Evolutionary conservation across 2,888 invertebrate species (phyloP).

Genomic region (Caenorhabditis macrosperma): DNA sequence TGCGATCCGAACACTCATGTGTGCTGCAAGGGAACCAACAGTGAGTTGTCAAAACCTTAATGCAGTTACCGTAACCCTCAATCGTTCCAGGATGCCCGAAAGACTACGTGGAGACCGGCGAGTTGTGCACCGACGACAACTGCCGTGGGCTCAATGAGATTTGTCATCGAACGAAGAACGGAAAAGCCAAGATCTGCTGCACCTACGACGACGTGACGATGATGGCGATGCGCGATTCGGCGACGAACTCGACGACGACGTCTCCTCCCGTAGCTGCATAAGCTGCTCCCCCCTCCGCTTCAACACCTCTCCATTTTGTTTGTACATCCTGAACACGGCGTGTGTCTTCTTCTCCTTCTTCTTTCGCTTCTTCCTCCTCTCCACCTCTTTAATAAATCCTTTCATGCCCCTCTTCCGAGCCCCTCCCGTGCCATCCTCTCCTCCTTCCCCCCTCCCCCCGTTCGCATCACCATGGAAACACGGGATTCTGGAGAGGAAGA

Average conservation of each 20-base stretch:
- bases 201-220: constrained; percentile 60
- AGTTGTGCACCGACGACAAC: constrained; percentile 64
- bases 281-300: neutral
- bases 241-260: constrained; percentile 1
- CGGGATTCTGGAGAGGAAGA: constrained; percentile 38
- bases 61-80: neutral
- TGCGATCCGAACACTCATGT: constrained; percentile 75
- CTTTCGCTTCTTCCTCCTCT: neutral
- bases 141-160: constrained; percentile 66
- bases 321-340: constrained; percentile 41
- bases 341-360: no score
- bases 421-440: constrained; percentile 13
- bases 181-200: constrained; percentile 72
- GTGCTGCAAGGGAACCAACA: constrained; percentile 77
- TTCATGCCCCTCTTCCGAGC: constrained; percentile 19
- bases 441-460: neutral
- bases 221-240: constrained; percentile 23
- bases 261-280: neutral
- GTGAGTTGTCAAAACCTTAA: constrained; percentile 57
- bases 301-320: constrained; percentile 12
- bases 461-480: constrained; percentile 27
- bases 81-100: constrained; percentile 74
- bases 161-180: constrained; percentile 69
- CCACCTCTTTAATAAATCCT: constrained; percentile 49
- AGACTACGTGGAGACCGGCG: constrained; percentile 76